Percentiles rank a stretch among this genome's conserved stretches.
Conservation (phyloP, 2,888 invertebrate genomes). For the Eurois occulta region DNA sequence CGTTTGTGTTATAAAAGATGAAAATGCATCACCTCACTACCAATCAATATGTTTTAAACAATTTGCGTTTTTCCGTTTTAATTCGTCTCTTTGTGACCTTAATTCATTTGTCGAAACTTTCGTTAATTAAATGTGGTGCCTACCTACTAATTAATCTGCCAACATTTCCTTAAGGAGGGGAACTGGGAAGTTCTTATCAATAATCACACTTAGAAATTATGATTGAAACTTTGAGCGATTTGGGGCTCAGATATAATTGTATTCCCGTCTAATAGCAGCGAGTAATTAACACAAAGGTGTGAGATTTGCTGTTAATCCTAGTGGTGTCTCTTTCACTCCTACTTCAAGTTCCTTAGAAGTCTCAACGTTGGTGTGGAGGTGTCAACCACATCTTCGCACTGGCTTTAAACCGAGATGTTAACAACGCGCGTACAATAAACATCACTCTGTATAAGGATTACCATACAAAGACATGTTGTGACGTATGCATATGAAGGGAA, state of each 20-base stretch:
- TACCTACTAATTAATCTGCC: conserved; percentile 26
- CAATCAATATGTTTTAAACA: neutral
- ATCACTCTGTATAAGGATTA: conserved; percentile 47
- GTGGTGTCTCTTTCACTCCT: conserved; percentile 32
- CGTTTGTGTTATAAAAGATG: neutral
- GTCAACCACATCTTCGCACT: conserved; percentile 56
- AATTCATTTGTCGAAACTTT: conserved; percentile 17
- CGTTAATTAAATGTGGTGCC: conserved; percentile 15
- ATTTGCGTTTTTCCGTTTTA: neutral
- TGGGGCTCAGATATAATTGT: conserved; percentile 34
- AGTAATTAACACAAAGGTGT: conserved; percentile 42
- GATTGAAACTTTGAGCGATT: conserved; percentile 44
- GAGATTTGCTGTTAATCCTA: conserved; percentile 42
- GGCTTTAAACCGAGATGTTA: conserved; percentile 44
- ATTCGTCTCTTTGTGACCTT: conserved; percentile 25
- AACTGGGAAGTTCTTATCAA: conserved; percentile 12
- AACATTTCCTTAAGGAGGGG: conserved; percentile 24
- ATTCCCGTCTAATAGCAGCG: conserved; percentile 39
- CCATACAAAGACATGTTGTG: conserved; percentile 49
- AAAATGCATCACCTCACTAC: neutral
- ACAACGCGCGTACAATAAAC: conserved; percentile 40
- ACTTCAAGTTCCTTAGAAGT: conserved; percentile 33
- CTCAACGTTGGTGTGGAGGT: conserved; percentile 41
- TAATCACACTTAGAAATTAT: conserved; percentile 36
- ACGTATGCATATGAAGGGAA: conserved; percentile 41